phyloP scores from a whole-genome alignment of 2,888 invertebrate species.

The Dicyrtomina minuta region DNA sequence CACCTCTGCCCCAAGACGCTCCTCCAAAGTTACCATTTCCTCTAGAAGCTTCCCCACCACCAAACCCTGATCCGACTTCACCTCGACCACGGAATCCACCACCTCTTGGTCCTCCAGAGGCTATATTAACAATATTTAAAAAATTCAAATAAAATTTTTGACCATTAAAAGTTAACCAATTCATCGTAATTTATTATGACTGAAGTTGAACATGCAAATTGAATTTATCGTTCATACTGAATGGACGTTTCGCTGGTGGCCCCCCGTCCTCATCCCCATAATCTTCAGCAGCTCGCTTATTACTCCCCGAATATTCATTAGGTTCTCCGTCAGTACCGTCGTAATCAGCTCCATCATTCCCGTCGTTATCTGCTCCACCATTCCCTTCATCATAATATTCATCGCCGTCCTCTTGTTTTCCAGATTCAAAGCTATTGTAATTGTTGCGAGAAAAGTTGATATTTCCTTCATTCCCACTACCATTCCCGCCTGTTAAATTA shows the following conservation, averaged over 20 bases:
- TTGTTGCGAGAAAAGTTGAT: not conserved
- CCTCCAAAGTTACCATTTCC: not conserved
- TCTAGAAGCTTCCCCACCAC: slow-evolving; percentile 12
- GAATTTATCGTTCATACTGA: not conserved
- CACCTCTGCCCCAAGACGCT: not conserved
- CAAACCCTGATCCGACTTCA: too few species aligned
- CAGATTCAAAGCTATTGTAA: not conserved
- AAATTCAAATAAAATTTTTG: not conserved
- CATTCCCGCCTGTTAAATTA: not conserved
- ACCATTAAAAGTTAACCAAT: not conserved
- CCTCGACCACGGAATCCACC: slow-evolving; percentile 35
- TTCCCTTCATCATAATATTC: not conserved
- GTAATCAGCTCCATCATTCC: not conserved
- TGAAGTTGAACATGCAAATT: not conserved
- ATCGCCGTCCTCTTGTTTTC: not conserved
- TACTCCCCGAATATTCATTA: not conserved
- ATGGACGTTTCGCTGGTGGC: not conserved
- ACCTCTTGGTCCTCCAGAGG: slow-evolving; percentile 51
- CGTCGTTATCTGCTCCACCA: not conserved
- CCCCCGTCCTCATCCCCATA: not conserved
- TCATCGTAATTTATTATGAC: not conserved
- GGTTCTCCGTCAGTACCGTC: not conserved
- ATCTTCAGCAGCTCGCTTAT: slow-evolving; percentile 8
- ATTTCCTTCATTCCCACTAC: not conserved
- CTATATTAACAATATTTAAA: slow-evolving; percentile 44